Conservation (phyloP, 2,888 invertebrate species). For the Macrophya annulata region DNA sequence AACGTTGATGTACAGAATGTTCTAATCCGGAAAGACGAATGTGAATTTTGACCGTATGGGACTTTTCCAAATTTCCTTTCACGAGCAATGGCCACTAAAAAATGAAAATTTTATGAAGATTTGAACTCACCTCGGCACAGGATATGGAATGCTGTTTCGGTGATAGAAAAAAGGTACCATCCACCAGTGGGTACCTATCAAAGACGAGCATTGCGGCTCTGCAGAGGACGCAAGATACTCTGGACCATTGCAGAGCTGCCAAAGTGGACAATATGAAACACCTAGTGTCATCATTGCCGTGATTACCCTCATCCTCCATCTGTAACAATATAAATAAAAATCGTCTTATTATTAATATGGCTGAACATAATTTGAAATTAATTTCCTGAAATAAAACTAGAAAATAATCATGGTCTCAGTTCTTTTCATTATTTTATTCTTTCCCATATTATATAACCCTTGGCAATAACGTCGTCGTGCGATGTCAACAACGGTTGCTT, state of each 20-base stretch:
- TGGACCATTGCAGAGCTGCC: constrained; percentile 93
- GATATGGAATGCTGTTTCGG: constrained; percentile 94
- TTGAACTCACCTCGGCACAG: constrained; percentile 89
- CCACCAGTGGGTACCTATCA: constrained; percentile 98
- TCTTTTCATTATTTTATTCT: constrained; percentile 59
- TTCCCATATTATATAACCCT: constrained; percentile 60
- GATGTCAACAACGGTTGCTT: constrained; percentile 70
- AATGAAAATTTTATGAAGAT: not conserved
- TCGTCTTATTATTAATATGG: not conserved
- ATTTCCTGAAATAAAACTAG: not conserved
- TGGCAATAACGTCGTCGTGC: constrained; percentile 66
- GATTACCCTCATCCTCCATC: constrained; percentile 99
- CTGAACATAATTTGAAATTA: not conserved
- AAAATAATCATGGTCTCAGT: constrained; percentile 61
- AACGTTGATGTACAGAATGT: no score
- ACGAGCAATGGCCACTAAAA: not conserved
- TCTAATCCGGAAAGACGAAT: no score
- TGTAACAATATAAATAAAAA: constrained; percentile 81
- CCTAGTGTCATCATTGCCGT: constrained; percentile 98
- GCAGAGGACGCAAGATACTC: constrained; percentile 93
- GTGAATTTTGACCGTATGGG: no score
- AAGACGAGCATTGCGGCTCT: constrained; percentile 95
- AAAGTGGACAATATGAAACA: constrained; percentile 97
- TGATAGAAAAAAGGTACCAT: constrained; percentile 98
- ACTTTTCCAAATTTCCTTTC: no score